These are phyloP conservation scores for Hoplodrina blanda DNA, from an alignment of 2,888 invertebrate genomes.

Conservation along the genomic window DNA sequence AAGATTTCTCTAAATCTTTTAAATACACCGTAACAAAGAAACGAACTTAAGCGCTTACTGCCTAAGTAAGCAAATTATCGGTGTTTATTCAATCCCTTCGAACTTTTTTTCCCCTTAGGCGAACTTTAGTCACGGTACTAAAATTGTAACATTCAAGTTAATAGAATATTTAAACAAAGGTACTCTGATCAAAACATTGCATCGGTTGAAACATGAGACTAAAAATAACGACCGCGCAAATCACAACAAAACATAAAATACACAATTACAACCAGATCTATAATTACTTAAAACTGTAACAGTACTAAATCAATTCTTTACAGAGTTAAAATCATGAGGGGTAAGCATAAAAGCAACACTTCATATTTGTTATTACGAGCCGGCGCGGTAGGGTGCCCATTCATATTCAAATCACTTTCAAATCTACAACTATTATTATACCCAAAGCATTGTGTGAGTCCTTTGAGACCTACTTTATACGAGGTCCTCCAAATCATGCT, in stretches of 20 bases:
- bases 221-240: constrained; percentile 62
- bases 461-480: constrained; percentile 89
- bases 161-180: constrained; percentile 26
- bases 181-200: constrained; percentile 29
- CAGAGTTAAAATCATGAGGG: constrained; percentile 86
- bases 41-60: constrained; percentile 17
- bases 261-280: constrained; percentile 71
- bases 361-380: constrained; percentile 90
- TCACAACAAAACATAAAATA: constrained; percentile 65
- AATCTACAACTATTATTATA: constrained; percentile 91
- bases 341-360: constrained; percentile 86
- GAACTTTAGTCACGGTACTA: constrained; percentile 3
- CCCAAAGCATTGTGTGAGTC: constrained; percentile 85
- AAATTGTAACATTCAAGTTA: constrained; percentile 12
- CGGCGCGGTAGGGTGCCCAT: constrained; percentile 87
- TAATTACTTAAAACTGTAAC: constrained; percentile 83
- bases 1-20: constrained; percentile 20
- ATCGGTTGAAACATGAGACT: constrained; percentile 51
- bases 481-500: constrained; percentile 86
- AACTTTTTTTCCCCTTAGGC: constrained; percentile 24
- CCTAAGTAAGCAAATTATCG: constrained; percentile 38
- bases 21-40: constrained; percentile 30
- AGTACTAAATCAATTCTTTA: constrained; percentile 83
- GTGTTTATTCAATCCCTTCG: constrained; percentile 46
- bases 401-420: constrained; percentile 90